Evolutionary conservation across 1,140 invertebrate genomes (phyloP), one percentile per base, ranked within the genome.

Genomic region (Adoxophyes honmai): DNA sequence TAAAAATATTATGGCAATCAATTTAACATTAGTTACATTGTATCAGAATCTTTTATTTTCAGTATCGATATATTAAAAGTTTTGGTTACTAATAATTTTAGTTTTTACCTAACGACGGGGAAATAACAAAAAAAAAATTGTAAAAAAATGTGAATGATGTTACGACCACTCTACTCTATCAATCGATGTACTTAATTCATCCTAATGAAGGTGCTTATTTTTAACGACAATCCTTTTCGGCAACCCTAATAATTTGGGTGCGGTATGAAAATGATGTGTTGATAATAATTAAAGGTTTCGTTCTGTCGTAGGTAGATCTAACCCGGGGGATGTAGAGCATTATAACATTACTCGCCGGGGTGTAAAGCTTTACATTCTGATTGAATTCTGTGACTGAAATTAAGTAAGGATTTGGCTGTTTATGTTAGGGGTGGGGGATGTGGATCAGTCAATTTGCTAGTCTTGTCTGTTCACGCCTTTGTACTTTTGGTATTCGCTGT

Each of bases 251-350:
- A 66, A 75, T 76, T 73, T 39, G 64, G 78, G 73, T 68, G 68
- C 70, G 75, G 72, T 64, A 86, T 82, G 82, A 84, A 90, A 87
- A 90, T 87, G 81, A 86, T 80, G 86, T 88, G 86, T 89, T 90
- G 86, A 88, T 89, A 88, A 88, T 88, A 89, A 90, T 90, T 88
- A 88, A 86, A 89, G 88, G 86, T 86, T 88, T 75, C 68, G 80
- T 81, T 76, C 69, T 62, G 73, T 72, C 68, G 79, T 70, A 73
- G 77, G 73, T 72, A 48, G 42, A n/a, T 48, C 68, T 65, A 67
- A 66, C 69, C 66, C 62, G 70, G 75, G 80, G 76, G 75, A 81
- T 84, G 76, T 79, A 75, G 78, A 73, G 81, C 81, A 85, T 87
- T 84, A 87, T 81, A 80, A 87, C 82, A 81, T 87, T 86, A 86